Conservation (phyloP, 1,140 invertebrate genomes). For the Sitobion miscanthi region DNA sequence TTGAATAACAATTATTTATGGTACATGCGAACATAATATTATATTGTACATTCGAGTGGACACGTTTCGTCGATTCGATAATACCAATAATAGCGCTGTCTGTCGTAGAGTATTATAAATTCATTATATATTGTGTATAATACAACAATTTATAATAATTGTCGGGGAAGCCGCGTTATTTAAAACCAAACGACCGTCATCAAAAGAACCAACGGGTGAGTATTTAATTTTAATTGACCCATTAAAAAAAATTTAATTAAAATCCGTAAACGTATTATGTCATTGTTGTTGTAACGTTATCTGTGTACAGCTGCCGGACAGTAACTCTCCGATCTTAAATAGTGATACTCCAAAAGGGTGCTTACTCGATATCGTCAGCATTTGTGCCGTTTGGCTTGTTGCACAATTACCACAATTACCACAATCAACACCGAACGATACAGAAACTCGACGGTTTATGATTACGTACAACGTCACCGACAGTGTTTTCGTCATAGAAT, state of each 20-base stretch:
- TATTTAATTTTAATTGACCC: background rate
- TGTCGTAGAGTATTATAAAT: no score
- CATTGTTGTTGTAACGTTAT: background rate
- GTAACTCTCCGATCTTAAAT: background rate
- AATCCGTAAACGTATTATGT: background rate
- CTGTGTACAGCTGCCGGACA: no score
- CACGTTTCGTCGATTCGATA: background rate
- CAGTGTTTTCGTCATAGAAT: background rate
- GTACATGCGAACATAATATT: background rate
- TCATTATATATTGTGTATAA: background rate
- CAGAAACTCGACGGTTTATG: background rate
- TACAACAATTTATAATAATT: background rate
- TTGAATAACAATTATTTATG: background rate
- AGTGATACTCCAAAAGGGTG: background rate
- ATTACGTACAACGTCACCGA: background rate
- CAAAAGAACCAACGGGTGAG: background rate
- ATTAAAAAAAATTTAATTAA: background rate
- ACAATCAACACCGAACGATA: background rate
- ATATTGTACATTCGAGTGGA: background rate
- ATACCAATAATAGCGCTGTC: background rate
- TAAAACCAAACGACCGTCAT: background rate
- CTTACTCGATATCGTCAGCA: background rate
- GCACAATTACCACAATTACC: background rate
- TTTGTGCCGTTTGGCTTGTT: background rate
- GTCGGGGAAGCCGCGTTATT: background rate